Conservation (phyloP, 1,140 invertebrate species). For the Atta cephalotes region DNA sequence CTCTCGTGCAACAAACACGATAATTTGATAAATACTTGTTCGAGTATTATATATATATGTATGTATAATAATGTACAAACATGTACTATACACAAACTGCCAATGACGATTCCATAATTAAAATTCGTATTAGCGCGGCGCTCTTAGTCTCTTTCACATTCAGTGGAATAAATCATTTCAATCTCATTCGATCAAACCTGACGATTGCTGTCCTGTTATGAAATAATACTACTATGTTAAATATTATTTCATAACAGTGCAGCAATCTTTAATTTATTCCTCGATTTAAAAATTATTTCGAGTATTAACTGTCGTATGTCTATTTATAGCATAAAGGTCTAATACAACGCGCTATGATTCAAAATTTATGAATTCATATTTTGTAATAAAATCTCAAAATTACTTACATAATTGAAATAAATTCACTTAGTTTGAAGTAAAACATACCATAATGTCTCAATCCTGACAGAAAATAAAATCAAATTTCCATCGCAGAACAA, state of each 20-base stretch:
- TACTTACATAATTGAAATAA: background rate
- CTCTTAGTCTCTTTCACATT: conserved; percentile 23
- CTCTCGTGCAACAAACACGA: background rate
- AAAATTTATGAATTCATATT: background rate
- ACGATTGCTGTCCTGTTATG: too few relatives aligned
- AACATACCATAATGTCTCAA: background rate
- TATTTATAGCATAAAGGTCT: background rate
- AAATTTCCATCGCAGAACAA: background rate
- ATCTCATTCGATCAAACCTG: conserved; percentile 10
- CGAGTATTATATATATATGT: background rate
- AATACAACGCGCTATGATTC: background rate
- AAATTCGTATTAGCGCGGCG: background rate
- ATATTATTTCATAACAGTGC: background rate
- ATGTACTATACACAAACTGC: background rate
- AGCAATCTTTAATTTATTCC: conserved; percentile 21
- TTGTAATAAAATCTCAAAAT: background rate
- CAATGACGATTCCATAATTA: conserved; percentile 45
- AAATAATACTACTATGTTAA: background rate
- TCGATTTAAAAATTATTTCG: conserved; percentile 11
- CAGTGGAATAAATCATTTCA: conserved; percentile 15
- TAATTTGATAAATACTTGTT: conserved; percentile 34
- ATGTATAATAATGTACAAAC: background rate
- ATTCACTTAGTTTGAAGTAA: background rate
- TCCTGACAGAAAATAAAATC: background rate
- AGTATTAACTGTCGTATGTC: background rate